A percentile compares a stretch with the other conserved stretches of the same genome.
Evolutionary conservation across 2,888 invertebrate genomes (phyloP).

Genomic region (Hipparchia semele): DNA sequence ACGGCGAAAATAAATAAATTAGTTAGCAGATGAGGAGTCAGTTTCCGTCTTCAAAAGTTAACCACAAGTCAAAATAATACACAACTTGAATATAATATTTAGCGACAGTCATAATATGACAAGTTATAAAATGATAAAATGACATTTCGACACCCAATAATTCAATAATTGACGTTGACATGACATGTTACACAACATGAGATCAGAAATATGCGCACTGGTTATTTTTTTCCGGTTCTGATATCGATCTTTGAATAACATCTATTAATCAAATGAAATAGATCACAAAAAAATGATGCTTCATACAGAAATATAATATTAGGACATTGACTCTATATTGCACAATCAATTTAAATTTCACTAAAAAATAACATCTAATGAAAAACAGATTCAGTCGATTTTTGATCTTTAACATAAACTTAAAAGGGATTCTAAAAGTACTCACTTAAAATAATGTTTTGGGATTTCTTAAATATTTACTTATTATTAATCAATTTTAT

Average conservation of each 20-base stretch:
- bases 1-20: too few relatives aligned
- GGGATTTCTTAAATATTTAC: too few relatives aligned
- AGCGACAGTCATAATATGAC: not conserved
- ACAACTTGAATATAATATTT: not conserved
- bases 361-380: too few relatives aligned
- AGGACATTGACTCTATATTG: conserved; percentile 2
- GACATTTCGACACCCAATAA: conserved; percentile 3
- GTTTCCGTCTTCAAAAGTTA: too few relatives aligned
- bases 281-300: not conserved
- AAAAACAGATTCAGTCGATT: too few relatives aligned
- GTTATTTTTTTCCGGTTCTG: not conserved
- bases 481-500: too few relatives aligned
- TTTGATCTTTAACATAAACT: too few relatives aligned
- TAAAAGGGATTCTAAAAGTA: not conserved
- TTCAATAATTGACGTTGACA: conserved; percentile 2
- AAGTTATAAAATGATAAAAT: not conserved
- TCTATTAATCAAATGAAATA: not conserved
- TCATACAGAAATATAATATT: conserved; percentile 1
- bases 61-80: too few relatives aligned
- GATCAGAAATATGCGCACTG: not conserved
- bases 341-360: not conserved
- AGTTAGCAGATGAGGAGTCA: too few relatives aligned
- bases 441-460: not conserved
- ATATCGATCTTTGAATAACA: conserved; percentile 2
- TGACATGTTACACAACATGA: not conserved